Conservation (phyloP, 2,113 vertebrate genomes). For the Takifugu bimaculatus region DNA sequence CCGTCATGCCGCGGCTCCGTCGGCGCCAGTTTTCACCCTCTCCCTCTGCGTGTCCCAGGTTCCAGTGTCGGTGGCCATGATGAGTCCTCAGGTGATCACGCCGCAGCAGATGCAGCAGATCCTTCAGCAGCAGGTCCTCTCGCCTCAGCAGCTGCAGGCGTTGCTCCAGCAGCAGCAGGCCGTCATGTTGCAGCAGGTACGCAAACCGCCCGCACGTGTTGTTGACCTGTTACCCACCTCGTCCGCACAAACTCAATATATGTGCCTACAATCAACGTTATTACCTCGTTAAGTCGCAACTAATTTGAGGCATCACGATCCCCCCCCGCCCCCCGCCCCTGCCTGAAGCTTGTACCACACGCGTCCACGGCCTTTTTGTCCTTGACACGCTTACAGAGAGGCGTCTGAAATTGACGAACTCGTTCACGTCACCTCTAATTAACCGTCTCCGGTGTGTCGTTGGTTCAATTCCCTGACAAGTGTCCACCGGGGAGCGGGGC, state of each 20-base stretch:
- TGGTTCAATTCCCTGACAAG: constrained; percentile 66
- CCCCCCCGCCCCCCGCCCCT: background rate
- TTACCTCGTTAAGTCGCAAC: background rate
- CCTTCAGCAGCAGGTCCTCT: constrained; percentile 97
- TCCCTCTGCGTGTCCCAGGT: constrained; percentile 72
- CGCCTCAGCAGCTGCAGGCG: constrained; percentile 97
- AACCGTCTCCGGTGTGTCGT: constrained; percentile 58
- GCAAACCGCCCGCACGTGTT: background rate
- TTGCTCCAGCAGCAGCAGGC: constrained; percentile 98
- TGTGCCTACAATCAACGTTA: no score
- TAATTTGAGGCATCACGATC: background rate
- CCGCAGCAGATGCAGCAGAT: constrained; percentile 99
- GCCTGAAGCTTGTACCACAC: constrained; percentile 11
- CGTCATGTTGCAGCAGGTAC: constrained; percentile 98
- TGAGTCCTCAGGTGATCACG: constrained; percentile 99
- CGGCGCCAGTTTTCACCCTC: constrained; percentile 3
- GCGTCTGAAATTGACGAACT: constrained; percentile 63
- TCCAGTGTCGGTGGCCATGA: constrained; percentile 99
- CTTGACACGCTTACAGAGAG: constrained; percentile 73
- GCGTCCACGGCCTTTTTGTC: constrained; percentile 59
- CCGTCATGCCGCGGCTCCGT: constrained; percentile 6
- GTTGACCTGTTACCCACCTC: no score
- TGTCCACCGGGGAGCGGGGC: constrained; percentile 62
- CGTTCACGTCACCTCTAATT: constrained; percentile 68
- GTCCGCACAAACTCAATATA: no score